phyloP scores from a whole-genome alignment of 2,797 vertebrate species.

The Potorous gilbertii region DNA sequence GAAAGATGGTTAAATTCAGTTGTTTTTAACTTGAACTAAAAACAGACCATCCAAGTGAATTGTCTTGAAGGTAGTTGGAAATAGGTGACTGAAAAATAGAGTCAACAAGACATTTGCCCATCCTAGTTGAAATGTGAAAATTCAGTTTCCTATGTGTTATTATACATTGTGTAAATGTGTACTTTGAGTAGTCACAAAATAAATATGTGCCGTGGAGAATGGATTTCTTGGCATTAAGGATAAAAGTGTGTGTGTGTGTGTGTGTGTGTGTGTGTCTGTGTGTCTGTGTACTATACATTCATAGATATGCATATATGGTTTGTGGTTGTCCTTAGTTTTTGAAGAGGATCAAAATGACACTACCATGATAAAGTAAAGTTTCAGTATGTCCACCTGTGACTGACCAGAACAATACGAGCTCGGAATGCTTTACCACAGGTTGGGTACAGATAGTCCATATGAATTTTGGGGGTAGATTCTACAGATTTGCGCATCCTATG shows the following conservation, averaged over 20 bases:
- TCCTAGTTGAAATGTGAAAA: not conserved
- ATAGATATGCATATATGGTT: not conserved
- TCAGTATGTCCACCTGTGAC: no score
- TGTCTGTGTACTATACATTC: not conserved
- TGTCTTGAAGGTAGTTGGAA: not conserved
- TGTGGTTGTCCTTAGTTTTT: no score
- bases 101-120: not conserved
- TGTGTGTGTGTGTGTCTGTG: no score
- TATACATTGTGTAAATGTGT: not conserved
- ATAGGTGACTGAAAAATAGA: not conserved
- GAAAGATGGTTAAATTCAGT: not conserved
- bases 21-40: not conserved
- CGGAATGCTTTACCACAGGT: no score
- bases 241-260: not conserved
- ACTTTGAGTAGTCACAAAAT: not conserved
- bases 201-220: not conserved
- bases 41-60: not conserved
- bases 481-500: no score
- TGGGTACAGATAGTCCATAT: no score
- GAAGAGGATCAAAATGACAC: no score
- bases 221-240: not conserved
- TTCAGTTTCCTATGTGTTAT: not conserved
- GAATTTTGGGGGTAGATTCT: no score
- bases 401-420: no score
- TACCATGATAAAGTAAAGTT: no score